A percentile compares a stretch with the other conserved stretches of the same genome.
These are phyloP conservation scores for Dasysyrphus tricinctus DNA, from an alignment of 2,888 invertebrate species.

Conservation along the genomic window DNA sequence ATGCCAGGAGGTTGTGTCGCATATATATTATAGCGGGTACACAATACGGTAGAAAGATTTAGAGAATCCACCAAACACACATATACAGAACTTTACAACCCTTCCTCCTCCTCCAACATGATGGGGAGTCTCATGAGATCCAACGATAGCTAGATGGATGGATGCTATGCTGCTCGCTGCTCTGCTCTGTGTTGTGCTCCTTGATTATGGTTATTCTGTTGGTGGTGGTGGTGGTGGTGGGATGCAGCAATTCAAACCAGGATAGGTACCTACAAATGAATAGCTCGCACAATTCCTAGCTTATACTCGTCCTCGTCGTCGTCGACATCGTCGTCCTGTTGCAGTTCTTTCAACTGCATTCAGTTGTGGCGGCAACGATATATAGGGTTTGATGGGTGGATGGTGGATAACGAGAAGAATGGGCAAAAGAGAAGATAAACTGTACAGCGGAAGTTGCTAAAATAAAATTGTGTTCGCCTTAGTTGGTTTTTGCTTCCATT, in stretches of 20 bases:
- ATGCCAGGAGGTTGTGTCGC: slow-evolving; percentile 54
- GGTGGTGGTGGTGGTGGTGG: slow-evolving; percentile 14
- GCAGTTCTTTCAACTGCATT: slow-evolving; percentile 75
- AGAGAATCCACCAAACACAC: slow-evolving; percentile 37
- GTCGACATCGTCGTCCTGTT: slow-evolving; percentile 46
- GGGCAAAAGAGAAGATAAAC: slow-evolving; percentile 69
- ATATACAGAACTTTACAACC: slow-evolving; percentile 18
- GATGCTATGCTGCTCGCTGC: slow-evolving; percentile 28
- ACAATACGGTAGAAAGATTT: slow-evolving; percentile 54
- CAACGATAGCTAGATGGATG: slow-evolving; percentile 69
- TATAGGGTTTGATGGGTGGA: slow-evolving; percentile 1
- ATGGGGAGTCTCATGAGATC: slow-evolving; percentile 53
- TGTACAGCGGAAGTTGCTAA: slow-evolving; percentile 73
- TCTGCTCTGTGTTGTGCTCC: slow-evolving; percentile 33
- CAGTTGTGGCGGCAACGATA: slow-evolving; percentile 59
- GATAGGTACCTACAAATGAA: slow-evolving; percentile 56
- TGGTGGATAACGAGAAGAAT: slow-evolving; percentile 14
- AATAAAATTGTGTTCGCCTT: slow-evolving; percentile 75
- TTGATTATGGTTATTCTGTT: slow-evolving; percentile 24
- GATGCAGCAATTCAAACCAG: slow-evolving; percentile 53
- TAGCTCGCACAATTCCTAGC: slow-evolving; percentile 64
- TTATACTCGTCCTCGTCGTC: slow-evolving; percentile 43
- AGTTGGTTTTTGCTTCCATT: slow-evolving; percentile 74
- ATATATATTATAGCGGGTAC: slow-evolving; percentile 22
- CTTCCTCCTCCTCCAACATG: slow-evolving; percentile 14